These are phyloP conservation scores for Halyomorpha halys DNA, from an alignment of 1,140 invertebrate genomes.

Conservation along the genomic window DNA sequence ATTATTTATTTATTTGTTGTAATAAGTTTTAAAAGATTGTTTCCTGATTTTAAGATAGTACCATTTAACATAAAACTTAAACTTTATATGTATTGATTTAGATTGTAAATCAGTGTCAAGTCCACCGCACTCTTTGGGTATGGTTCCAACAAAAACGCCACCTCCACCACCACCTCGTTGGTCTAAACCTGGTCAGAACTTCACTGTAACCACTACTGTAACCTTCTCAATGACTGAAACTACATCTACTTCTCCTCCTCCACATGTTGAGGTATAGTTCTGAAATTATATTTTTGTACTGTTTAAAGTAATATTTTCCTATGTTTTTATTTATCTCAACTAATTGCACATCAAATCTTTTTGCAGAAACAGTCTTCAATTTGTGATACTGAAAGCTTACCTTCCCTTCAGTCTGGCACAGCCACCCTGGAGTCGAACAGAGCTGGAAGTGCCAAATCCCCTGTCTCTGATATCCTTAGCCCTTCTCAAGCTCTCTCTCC, in stretches of 20 bases:
- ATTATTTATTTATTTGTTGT: too few relatives aligned
- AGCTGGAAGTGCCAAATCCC: constrained; percentile 17
- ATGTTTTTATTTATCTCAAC: neutral
- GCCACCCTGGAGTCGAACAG: constrained; percentile 25
- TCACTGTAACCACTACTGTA: constrained; percentile 70
- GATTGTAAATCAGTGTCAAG: constrained; percentile 24
- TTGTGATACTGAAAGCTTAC: constrained; percentile 28
- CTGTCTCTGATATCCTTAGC: constrained; percentile 16
- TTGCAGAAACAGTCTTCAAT: constrained; percentile 15
- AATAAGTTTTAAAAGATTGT: too few relatives aligned
- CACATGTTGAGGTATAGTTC: constrained; percentile 30
- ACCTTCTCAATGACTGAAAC: constrained; percentile 61
- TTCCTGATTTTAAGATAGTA: too few relatives aligned
- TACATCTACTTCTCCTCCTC: constrained; percentile 28
- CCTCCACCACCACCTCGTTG: constrained; percentile 50
- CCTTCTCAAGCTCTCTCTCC: neutral
- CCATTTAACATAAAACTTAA: too few relatives aligned
- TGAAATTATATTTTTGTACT: neutral
- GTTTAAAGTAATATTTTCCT: neutral
- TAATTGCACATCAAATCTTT: neutral
- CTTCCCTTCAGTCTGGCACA: constrained; percentile 24
- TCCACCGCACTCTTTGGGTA: constrained; percentile 19
- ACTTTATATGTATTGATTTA: neutral
- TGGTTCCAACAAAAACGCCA: constrained; percentile 41
- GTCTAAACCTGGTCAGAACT: constrained; percentile 50